Evolutionary conservation across 2,888 invertebrate genomes (phyloP), one percentile per base, ranked within the genome.

Genomic region (Stenodema calcarata): DNA sequence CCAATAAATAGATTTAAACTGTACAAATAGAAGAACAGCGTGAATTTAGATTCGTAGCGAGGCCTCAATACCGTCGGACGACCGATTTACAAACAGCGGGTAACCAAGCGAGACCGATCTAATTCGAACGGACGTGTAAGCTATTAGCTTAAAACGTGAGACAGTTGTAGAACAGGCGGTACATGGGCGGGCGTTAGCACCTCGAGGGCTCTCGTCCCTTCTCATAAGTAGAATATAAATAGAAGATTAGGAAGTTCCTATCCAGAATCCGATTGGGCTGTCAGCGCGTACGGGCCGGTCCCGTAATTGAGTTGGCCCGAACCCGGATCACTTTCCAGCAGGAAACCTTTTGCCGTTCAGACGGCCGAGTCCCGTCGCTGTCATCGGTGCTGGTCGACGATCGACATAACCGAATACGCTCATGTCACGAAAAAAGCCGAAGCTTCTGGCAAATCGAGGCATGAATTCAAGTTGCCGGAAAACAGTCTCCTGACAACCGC

Each of bases 101-200:
- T 23, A 7, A 23, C 62, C 62, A 62, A 18, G 62, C 62, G 62
- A 62, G 62, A 62, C 62, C 78, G 78, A 78, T 78, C 78, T 78
- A 78, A 78, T 78, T 78, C 78, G 44, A 78, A 44, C 78, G 78
- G 78, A 78, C 78, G 78, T 78, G 78, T 78, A 78, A 78, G 78
- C 78, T 78, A 78, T 78, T 78, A 78, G 78, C 78, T 78, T 78
- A 78, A 78, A 78, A 78, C 78, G 78, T 78, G 78, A 78, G 78
- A 42, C 78, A 78, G 41, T 78, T 78, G 78, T 78, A 78, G 42
- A 78, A n/a, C 41, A 78, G 42, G 23, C 41, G 35, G 78, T 18
- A 78, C 27, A 44, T 16, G n/a, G 42, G 42, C 18, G 44, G 78
- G 44, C 78, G 78, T 78, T 78, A 78, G 44, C 78, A 78, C 78